These are phyloP conservation scores for Danio albolineatus DNA, from an alignment of 2,797 vertebrate species.

Conservation along the genomic window DNA sequence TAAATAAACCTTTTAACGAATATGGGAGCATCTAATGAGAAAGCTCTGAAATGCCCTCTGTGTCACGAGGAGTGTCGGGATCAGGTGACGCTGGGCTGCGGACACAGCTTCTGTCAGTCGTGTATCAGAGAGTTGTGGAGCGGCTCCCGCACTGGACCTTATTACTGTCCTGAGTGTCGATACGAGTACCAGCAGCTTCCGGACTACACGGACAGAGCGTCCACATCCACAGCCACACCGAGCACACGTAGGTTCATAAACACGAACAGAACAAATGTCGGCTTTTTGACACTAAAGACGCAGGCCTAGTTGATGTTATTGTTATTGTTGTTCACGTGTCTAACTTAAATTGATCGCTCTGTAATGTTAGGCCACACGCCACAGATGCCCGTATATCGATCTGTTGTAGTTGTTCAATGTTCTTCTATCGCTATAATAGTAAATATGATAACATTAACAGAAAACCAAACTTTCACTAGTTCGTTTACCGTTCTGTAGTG, in stretches of 20 bases:
- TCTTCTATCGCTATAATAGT: background rate
- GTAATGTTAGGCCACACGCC: background rate
- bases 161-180: conserved; percentile 76
- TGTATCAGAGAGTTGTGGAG: conserved; percentile 82
- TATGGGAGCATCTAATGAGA: conserved; percentile 71
- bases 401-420: background rate
- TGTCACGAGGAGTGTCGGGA: conserved; percentile 66
- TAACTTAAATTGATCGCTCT: too few species aligned
- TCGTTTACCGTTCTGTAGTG: too few species aligned
- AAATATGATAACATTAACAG: too few species aligned
- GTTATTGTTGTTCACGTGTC: background rate
- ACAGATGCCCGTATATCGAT: background rate
- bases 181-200: conserved; percentile 73
- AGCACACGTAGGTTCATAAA: conserved; percentile 58
- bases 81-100: conserved; percentile 71
- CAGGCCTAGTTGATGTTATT: background rate
- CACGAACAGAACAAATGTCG: background rate
- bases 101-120: conserved; percentile 75
- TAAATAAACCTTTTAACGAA: conserved; percentile 41
- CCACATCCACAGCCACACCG: background rate
- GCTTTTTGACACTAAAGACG: background rate
- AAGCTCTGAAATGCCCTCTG: conserved; percentile 66
- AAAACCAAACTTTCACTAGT: too few species aligned
- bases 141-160: conserved; percentile 67
- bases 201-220: conserved; percentile 54